Percentiles rank a stretch among this genome's conserved stretches.
These are phyloP conservation scores for Idaea straminata DNA, from an alignment of 2,888 invertebrate species.

Conservation along the genomic window DNA sequence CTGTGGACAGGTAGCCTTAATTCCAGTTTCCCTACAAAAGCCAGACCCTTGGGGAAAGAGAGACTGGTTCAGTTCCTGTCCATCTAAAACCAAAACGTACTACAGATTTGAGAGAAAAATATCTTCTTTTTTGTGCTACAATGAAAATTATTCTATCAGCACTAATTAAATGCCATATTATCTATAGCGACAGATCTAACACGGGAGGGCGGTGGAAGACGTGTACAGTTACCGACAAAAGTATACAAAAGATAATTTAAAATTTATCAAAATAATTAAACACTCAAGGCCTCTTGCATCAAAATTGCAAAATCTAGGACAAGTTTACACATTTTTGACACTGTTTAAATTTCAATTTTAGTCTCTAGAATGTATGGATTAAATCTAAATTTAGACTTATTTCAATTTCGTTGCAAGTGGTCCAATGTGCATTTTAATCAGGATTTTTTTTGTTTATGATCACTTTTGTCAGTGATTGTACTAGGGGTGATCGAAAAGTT, in stretches of 20 bases:
- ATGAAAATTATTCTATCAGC: slow-evolving; percentile 63
- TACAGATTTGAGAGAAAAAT: slow-evolving; percentile 59
- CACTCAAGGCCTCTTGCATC: too few relatives aligned
- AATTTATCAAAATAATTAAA: not conserved
- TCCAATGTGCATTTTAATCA: not conserved
- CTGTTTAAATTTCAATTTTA: too few relatives aligned
- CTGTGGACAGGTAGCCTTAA: too few relatives aligned
- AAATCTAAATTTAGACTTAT: too few relatives aligned
- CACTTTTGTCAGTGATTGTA: not conserved
- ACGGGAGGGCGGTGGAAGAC: slow-evolving; percentile 28
- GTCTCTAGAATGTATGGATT: too few relatives aligned
- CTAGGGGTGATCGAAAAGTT: not conserved
- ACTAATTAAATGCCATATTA: slow-evolving; percentile 66
- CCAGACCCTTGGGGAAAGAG: not conserved
- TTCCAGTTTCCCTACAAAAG: not conserved
- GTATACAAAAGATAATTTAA: not conserved
- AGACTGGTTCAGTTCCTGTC: not conserved
- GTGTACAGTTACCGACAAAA: slow-evolving; percentile 23
- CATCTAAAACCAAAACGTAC: slow-evolving; percentile 30
- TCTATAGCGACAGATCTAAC: slow-evolving; percentile 52
- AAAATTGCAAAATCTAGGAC: not conserved
- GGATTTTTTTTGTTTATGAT: not conserved
- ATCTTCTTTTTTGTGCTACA: slow-evolving; percentile 55
- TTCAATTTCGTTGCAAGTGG: not conserved
- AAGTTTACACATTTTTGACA: not conserved